Evolutionary conservation across 2,797 vertebrate genomes (phyloP), one percentile per base, ranked within the genome.

Genomic region (Epinephelus malabaricus): DNA sequence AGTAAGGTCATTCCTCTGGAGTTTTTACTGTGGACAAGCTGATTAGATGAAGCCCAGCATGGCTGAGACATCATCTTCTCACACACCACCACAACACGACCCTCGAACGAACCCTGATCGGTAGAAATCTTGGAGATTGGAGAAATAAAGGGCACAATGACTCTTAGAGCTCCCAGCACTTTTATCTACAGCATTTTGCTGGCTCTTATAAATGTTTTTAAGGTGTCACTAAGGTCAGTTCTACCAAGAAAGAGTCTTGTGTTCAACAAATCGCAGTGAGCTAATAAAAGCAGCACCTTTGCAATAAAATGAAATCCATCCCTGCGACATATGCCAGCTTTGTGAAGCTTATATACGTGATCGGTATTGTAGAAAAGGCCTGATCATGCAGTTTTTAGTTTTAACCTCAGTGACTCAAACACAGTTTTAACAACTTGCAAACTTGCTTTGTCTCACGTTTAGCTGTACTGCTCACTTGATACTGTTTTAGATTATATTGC

Each of bases 51-150:
- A 11, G 97, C 96, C 98, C 98, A 99, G 92, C 98, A 99, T 9
- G 98, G 96, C 13, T 98, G 96, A 83, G 97, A 97, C 98, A 99
- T 99, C 98, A 99, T 99, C 95, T 99, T 99, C 92, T 99, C 98
- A 46, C 98, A 99, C 45, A 99, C 98, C 14, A 99, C 97, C 64
- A 99, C 98, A 76, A 99, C 98, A 0, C 98, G 97, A 74, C 97
- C 97, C 94, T 99, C 98, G 12, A 99, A 99, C 54, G 98, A 99
- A 92, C 96, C 51, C 94, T 93, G 71, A 94, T 97, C 97, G 84
- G 90, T 76, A 54, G 94, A 88, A 49, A 93, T 83, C 95, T 95
- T 60, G n/a, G 58, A 14, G 40, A 46, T 79, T 6, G 17, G 34
- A 78, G 7, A 78, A 2, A 69, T 60, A 68, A 70, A 58, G 7